Base-by-base conservation (phyloP, 2,888 invertebrate genomes). In the Sympetrum striolatum region DNA sequence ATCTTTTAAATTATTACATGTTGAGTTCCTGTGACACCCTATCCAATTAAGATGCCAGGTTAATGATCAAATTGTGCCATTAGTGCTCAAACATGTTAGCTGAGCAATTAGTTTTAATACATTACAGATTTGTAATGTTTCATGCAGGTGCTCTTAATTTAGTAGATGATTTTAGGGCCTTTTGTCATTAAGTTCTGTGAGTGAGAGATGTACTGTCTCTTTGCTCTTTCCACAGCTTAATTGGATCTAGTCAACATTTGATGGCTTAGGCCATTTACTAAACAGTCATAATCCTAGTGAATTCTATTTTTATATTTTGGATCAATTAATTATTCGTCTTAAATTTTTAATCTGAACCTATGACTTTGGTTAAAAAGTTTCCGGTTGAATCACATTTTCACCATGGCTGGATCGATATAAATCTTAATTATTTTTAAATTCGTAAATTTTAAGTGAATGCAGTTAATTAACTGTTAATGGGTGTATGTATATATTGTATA, bases 111-210 rank as follows among this genome's bases (percentile, higher is more conserved):
- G 64, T 86, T 58, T 53, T 86, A 86, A 86, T 60, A 35, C 86
- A 86, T 86, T 86, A 60, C 86, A 60, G 86, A 64, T 60, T 39
- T 60, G 64, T 64, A 37, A 86, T 86, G 64, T 86, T 86, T 64
- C 60, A 86, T 37, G 86, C 86, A 60, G 86, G 86, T 86, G 86
- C 86, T 86, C 86, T 86, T 64, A 64, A 60, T 86, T 86, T 37
- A 82, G 35, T 60, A 64, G 37, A 60, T 64, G n/a, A 86, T 35
- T 53, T 86, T 86, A 60, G 64, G 22, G 37, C 31, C 58, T 31
- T 31, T 60, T 86, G 35, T 31, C 31, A 22, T 60, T 86, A 60
- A 37, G n/a, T 64, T 37, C 0, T 48, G 18, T 60, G 60, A 22
- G 86, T 86, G n/a, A n/a, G 86, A 64, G 60, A 64, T 58, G 35